Evolutionary conservation across 2,113 vertebrate species (phyloP).

Genomic region (Cyphomyrus plagiostoma): DNA sequence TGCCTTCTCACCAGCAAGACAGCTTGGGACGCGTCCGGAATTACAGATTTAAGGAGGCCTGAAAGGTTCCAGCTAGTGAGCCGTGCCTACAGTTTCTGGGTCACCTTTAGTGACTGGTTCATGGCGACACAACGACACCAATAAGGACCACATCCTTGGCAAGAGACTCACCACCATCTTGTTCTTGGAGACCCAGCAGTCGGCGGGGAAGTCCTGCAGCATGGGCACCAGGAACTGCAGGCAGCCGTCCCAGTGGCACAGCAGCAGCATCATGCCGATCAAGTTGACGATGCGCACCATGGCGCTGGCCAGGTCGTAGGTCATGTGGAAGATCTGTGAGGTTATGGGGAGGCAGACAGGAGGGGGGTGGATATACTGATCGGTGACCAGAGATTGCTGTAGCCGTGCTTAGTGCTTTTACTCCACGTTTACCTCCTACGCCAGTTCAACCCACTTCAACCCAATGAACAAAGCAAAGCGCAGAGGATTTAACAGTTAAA

Average conservation of each 20-base stretch:
- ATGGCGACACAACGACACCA: not conserved
- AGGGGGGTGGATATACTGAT: not conserved
- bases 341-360: slow-evolving; percentile 2
- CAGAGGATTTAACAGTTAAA: slow-evolving; percentile 32
- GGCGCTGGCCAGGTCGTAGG: slow-evolving; percentile 93
- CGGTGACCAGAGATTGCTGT: not conserved
- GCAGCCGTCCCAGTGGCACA: slow-evolving; percentile 97
- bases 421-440: not conserved
- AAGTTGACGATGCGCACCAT: slow-evolving; percentile 94
- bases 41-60: not conserved
- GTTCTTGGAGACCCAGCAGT: slow-evolving; percentile 97
- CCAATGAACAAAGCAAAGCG: not conserved
- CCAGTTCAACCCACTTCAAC: not conserved
- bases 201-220: slow-evolving; percentile 91
- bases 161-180: slow-evolving; percentile 86
- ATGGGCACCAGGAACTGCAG: slow-evolving; percentile 97
- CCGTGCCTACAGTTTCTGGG: not conserved
- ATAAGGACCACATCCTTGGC: not conserved
- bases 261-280: slow-evolving; percentile 97
- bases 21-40: not conserved
- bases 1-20: not conserved
- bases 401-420: not conserved
- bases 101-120: not conserved
- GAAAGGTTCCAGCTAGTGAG: not conserved
- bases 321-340: slow-evolving; percentile 97